Evolutionary conservation across 2,797 vertebrate species (phyloP).

Genomic region (Argyrosomus regius): DNA sequence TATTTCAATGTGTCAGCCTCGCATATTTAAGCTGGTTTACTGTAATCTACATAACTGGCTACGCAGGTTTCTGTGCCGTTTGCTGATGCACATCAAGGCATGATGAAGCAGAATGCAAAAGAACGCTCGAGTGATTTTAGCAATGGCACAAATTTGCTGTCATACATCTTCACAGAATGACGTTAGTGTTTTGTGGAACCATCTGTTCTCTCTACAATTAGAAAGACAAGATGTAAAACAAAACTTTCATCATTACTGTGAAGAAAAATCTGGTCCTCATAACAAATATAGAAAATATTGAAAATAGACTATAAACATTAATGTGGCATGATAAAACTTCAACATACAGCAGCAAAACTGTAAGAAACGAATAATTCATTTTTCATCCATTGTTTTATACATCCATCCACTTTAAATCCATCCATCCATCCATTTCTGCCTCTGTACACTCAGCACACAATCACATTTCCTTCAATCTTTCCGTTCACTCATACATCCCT

Average conservation of each 20-base stretch:
- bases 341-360: neutral
- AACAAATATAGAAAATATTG: neutral
- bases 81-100: constrained; percentile 44
- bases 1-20: neutral
- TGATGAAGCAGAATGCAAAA: constrained; percentile 67
- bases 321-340: neutral
- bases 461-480: neutral
- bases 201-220: constrained; percentile 62
- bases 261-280: neutral
- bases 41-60: neutral
- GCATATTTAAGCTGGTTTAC: constrained; percentile 18
- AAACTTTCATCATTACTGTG: constrained; percentile 25
- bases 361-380: neutral
- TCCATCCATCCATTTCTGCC: neutral
- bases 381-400: neutral
- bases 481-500: neutral
- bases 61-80: constrained; percentile 14
- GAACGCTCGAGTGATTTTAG: constrained; percentile 55
- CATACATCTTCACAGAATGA: constrained; percentile 49
- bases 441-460: neutral
- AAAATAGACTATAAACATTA: neutral
- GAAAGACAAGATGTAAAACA: constrained; percentile 14
- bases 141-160: constrained; percentile 36
- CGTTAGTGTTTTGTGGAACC: constrained; percentile 46
- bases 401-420: neutral